Percentiles rank a stretch among this genome's conserved stretches.
These are phyloP conservation scores for Liparis tanakae DNA, from an alignment of 2,797 vertebrate species.

Conservation along the genomic window DNA sequence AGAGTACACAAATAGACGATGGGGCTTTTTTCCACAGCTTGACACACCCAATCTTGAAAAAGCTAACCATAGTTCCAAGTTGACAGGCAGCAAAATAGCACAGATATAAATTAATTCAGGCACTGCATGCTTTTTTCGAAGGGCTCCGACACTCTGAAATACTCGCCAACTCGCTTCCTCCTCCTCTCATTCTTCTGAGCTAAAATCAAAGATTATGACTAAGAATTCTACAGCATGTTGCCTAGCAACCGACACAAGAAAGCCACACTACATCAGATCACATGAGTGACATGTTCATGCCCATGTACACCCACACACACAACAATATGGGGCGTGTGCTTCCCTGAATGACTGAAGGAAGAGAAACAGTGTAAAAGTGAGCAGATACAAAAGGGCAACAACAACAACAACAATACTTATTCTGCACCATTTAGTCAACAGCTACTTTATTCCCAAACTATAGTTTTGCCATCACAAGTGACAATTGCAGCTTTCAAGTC, in stretches of 20 bases:
- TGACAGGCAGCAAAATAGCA: neutral
- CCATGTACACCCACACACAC: constrained; percentile 47
- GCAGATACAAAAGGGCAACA: constrained; percentile 1
- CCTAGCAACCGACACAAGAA: constrained; percentile 83
- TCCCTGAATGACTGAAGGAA: constrained; percentile 40
- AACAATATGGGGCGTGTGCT: constrained; percentile 46
- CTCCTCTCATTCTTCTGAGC: constrained; percentile 54
- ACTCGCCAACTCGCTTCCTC: constrained; percentile 51
- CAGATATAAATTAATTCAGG: neutral
- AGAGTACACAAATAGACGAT: neutral
- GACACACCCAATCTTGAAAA: constrained; percentile 5
- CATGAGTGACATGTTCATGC: constrained; percentile 68
- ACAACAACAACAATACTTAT: constrained; percentile 11
- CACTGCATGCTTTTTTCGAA: constrained; percentile 24
- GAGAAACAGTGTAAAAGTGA: constrained; percentile 24
- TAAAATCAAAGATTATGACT: constrained; percentile 74
- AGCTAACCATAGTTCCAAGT: neutral
- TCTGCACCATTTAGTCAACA: neutral
- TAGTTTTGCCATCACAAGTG: neutral
- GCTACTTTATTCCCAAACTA: neutral
- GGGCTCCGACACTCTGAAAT: constrained; percentile 46
- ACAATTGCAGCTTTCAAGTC: constrained; percentile 23
- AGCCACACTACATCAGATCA: constrained; percentile 77
- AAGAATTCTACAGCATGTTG: constrained; percentile 78
- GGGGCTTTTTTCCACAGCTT: constrained; percentile 1